Percentiles rank a stretch among this genome's conserved stretches.
These are phyloP conservation scores for Typhlichthys subterraneus DNA, from an alignment of 2,797 vertebrate genomes.

Conservation along the genomic window DNA sequence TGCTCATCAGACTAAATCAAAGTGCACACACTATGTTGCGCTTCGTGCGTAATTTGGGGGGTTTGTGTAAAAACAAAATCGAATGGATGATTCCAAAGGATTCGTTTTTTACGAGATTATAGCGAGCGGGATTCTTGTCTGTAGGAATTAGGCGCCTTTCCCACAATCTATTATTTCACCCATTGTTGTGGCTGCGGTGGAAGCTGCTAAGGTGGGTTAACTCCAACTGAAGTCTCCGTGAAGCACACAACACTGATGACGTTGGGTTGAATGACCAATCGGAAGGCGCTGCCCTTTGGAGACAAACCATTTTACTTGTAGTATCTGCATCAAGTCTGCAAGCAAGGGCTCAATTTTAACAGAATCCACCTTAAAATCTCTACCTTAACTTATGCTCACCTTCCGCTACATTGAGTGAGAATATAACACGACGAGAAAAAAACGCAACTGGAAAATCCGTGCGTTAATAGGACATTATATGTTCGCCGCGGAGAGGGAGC, in stretches of 20 bases:
- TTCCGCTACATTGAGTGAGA: constrained; percentile 80
- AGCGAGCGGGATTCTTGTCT: constrained; percentile 59
- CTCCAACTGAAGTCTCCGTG: constrained; percentile 85
- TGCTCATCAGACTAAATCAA: constrained; percentile 50
- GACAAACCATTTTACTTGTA: constrained; percentile 97
- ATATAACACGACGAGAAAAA: constrained; percentile 73
- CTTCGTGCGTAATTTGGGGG: constrained; percentile 60
- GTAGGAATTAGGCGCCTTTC: constrained; percentile 69
- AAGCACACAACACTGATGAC: constrained; percentile 87
- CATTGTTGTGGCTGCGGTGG: constrained; percentile 67
- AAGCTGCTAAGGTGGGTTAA: constrained; percentile 86
- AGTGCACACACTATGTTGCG: constrained; percentile 36
- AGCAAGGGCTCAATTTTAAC: constrained; percentile 93
- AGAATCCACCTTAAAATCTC: constrained; percentile 93
- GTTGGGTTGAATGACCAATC: constrained; percentile 94
- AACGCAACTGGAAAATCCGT: constrained; percentile 71
- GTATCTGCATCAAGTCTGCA: constrained; percentile 93
- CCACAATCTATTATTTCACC: constrained; percentile 75
- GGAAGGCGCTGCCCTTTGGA: constrained; percentile 97
- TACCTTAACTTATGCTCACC: constrained; percentile 86
- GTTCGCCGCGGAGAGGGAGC: constrained; percentile 77
- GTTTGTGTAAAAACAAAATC: constrained; percentile 47
- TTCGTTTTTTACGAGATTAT: constrained; percentile 37
- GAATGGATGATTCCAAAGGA: constrained; percentile 42
- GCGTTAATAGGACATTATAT: constrained; percentile 82